Conservation (phyloP, 2,113 vertebrate genomes). For the Periophthalmodon schlosseri region DNA sequence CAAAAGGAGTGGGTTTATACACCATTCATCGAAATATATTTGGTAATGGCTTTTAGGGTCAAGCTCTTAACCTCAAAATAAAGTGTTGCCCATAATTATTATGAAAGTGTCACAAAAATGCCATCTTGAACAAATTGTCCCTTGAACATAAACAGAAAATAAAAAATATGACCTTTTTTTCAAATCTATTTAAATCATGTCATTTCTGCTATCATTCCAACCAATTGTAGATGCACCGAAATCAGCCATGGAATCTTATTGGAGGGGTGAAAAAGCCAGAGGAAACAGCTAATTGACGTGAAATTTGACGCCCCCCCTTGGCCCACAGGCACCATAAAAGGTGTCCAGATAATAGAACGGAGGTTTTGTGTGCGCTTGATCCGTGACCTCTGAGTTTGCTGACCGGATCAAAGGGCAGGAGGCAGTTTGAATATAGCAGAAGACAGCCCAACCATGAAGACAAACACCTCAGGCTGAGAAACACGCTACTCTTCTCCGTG, state of each 20-base stretch:
- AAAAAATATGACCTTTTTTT: neutral
- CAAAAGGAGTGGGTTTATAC: neutral
- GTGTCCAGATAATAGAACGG: slow-evolving; percentile 33
- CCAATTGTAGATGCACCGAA: slow-evolving; percentile 2
- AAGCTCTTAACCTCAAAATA: neutral
- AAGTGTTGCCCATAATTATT: neutral
- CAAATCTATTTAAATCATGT: neutral
- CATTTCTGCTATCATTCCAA: neutral
- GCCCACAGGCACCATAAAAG: slow-evolving; percentile 33
- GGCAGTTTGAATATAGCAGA: slow-evolving; percentile 28
- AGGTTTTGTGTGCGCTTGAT: slow-evolving; percentile 27
- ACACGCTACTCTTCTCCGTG: slow-evolving; percentile 28
- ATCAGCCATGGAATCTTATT: slow-evolving; percentile 27
- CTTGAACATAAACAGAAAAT: neutral
- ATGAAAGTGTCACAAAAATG: neutral
- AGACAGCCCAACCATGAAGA: slow-evolving; percentile 50
- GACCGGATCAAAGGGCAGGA: slow-evolving; percentile 59
- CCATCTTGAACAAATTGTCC: neutral
- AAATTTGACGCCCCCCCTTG: slow-evolving; percentile 33
- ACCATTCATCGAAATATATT: neutral
- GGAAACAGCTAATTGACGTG: slow-evolving; percentile 47
- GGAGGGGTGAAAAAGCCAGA: slow-evolving; percentile 34
- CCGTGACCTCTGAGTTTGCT: slow-evolving; percentile 55
- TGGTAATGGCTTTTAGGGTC: neutral
- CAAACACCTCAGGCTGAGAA: slow-evolving; percentile 51